Base-by-base conservation (phyloP, 2,113 vertebrate species). In the Actinemys pallida region DNA sequence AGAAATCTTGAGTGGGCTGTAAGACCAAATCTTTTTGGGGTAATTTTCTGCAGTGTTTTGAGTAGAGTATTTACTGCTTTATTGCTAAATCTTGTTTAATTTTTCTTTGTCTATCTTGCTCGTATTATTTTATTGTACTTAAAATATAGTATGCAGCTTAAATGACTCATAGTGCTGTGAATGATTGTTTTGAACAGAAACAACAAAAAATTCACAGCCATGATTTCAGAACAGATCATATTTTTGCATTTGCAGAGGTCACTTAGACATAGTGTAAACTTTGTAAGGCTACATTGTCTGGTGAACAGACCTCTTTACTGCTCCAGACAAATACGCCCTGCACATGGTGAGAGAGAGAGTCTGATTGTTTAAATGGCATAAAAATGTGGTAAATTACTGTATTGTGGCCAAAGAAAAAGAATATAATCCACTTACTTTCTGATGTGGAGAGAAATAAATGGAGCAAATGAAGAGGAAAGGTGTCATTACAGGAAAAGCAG, bases 1-100 rank as follows among this genome's bases (percentile, higher is more conserved):
- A 95, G 96, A 92, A 91, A 94, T 95, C 95, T 94, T 86, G 95
- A 95, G 97, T 96, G 91, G 95, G 86, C 93, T 97, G 88, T 78
- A 45, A 45, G 45, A 45, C 45, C 45, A 45, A 45, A 45, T 45
- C 45, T 45, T 45, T 45, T 45, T 45, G 45, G 5, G 45, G 45
- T 45, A 45, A 45, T 53, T 35, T 89, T 81, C n/a, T 65, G 56
- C 49, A 8, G 24, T 85, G 31, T 85, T 39, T n/a, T 86, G 88
- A 90, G 82, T 27, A 0, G 8, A 69, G 54, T 90, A 29, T 95
- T 1, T 45, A 9, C 93, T 93, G 75, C 82, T 62, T 93, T 89
- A 62, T 83, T 81, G 90, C 50, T 80, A 89, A 82, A 88, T 91
- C 42, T 56, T 90, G 91, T 90, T 96, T 94, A 87, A 91, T 93